Base-by-base conservation (phyloP, 1,140 invertebrate genomes). In the Drosophila auraria region DNA sequence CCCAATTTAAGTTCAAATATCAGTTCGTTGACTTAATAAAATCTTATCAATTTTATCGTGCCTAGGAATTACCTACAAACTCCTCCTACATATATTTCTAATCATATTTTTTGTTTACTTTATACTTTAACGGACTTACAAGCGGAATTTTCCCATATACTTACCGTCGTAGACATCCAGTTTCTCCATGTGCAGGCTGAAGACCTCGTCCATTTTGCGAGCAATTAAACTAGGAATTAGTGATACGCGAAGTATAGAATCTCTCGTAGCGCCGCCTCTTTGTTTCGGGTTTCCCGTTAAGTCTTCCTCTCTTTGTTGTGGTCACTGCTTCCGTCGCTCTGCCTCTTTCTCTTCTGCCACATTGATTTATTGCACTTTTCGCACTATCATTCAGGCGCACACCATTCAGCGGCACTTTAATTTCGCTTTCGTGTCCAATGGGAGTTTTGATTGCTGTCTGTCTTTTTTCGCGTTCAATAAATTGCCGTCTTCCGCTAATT, bases 321-420 rank as follows among this genome's bases (percentile, higher is more conserved):
- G 59, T 68, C 56, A 42, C 59, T 61, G 57, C 54, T 79, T 66
- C 61, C 74, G 61, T 74, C 47, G 47, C 45, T 57, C 68, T 60
- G 12, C 44, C 36, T 51, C 69, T 61, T 44, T 11, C 27, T 47
- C 9, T 20, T 60, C 74, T 78, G 64, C 53, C 83, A 62, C 82
- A 86, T 86, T 86, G 82, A 86, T 86, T 86, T 86, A 86, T 87
- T 75, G 79, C 82, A 86, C 65, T 86, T 86, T 84, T 70, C 38
- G 57, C 20, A 47, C 69, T 47, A 42, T 66, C 59, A 40, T 69
- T 69, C 49, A 44, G 15, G 23, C 54, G 27, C 47, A 62, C 57
- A 70, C 44, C 27, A 20, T 51, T 38, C 51, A 36, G 30, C 25
- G 38, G 70, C 49, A n/a, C 42, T 73, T 73, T 51, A 53, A 73